Conservation (phyloP, 2,113 vertebrate genomes). For the Nipponia nippon region DNA sequence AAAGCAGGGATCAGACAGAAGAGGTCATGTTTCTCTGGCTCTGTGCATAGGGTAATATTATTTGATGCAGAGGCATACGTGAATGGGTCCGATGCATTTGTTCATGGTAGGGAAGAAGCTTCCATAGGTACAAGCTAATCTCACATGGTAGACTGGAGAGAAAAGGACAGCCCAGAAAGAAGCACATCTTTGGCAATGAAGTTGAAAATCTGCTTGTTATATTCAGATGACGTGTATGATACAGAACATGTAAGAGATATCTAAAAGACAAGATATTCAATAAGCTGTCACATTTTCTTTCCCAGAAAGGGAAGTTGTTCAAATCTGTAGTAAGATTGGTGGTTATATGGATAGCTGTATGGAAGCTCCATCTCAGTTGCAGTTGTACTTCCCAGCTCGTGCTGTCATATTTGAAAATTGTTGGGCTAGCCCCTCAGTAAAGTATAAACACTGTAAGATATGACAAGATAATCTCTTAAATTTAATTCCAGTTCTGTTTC, state of each 20-base stretch:
- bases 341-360: background rate
- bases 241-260: background rate
- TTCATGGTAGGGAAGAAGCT: background rate
- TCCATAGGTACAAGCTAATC: too few species aligned
- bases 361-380: background rate
- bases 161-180: background rate
- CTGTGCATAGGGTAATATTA: fast-evolving
- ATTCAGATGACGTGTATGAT: too few species aligned
- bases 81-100: background rate
- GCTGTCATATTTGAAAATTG: background rate
- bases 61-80: background rate
- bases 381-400: background rate
- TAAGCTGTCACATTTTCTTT: background rate
- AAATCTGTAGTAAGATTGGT: too few species aligned
- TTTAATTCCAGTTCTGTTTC: background rate
- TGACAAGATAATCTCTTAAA: fast-evolving
- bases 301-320: background rate
- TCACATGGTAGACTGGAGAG: background rate
- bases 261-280: fast-evolving
- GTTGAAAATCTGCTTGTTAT: background rate
- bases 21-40: fast-evolving
- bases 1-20: background rate
- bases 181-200: background rate
- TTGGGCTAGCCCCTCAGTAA: background rate
- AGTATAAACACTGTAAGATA: background rate